Evolutionary conservation across 92 coral and sea anemone genomes (phyloP), one percentile per base, ranked within the genome.

Genomic region (Porites evermanni): DNA sequence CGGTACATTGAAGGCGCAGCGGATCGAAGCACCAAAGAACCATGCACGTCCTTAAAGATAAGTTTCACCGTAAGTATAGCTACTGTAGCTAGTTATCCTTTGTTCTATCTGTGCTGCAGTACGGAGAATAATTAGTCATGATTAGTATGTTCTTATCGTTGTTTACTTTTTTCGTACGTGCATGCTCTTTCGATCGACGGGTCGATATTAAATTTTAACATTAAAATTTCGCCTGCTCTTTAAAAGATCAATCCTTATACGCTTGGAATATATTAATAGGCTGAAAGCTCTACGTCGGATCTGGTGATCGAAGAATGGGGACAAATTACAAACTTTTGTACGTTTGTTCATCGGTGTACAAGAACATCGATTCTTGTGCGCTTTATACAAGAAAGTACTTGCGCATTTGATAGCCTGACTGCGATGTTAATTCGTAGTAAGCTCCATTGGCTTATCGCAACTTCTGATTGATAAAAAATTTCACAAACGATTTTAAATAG

Each of bases 41-140:
- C 71, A 85, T 85, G 88, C 88, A 85, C 19, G 88, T 78, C 60
- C 68, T 85, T 8, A 85, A 85, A 77, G 88, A 85, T 85, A 85
- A 85, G 60, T 58, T 85, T 69, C 88, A 85, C 88, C 88, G 88
- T 85, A 32, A 85, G 88, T 54, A 54, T 76, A 76, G 54, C 81
- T 50, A 21, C 12, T 83, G 2, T 53, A 59, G 73, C 73, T 53
- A 61, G 17, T 73, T 20, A 38, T 38, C 47, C 47, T 47, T 50
- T 18, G 63, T 65, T 53, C n/a, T 63, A 32, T 19, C 38, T 59
- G 59, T 60, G 13, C 58, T 20, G 64, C 18, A 53, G 50, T 51
- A 14, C 1, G 8, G 84, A 13, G 74, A 66, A 66, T 58, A 68
- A 20, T 53, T 20, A 38, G 47, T 24, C 61, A 56, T 56, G 61